Evolutionary conservation across 2,888 invertebrate genomes (phyloP).

Genomic region (Hypercompe scribonia): DNA sequence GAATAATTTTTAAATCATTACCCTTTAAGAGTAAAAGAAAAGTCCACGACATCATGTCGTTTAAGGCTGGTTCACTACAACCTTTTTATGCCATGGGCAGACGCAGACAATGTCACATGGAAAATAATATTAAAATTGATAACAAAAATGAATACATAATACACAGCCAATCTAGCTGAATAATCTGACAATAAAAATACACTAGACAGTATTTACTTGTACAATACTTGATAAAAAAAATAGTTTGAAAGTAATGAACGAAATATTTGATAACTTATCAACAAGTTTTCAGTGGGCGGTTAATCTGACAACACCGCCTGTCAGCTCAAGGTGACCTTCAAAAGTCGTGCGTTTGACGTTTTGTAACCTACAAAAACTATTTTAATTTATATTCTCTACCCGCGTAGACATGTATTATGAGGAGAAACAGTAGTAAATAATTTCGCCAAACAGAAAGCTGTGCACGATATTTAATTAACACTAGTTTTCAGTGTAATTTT

Average conservation of each 20-base stretch:
- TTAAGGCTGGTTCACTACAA: too few species aligned
- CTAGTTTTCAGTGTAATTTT: constrained; percentile 69
- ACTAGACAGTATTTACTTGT: too few species aligned
- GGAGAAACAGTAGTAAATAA: constrained; percentile 64
- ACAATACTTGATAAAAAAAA: too few species aligned
- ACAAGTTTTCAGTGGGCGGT: neutral
- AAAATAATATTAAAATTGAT: neutral
- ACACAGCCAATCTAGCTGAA: too few species aligned
- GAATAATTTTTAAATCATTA: too few species aligned
- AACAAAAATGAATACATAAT: neutral
- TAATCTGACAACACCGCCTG: constrained; percentile 48
- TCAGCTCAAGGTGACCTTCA: constrained; percentile 84
- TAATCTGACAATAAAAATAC: too few species aligned
- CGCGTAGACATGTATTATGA: constrained; percentile 76
- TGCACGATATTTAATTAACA: constrained; percentile 56
- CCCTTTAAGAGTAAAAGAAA: too few species aligned
- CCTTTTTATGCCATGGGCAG: too few species aligned
- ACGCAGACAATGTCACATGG: too few species aligned
- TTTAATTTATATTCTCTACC: constrained; percentile 80
- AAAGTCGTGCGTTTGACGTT: constrained; percentile 73
- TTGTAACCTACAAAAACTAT: constrained; percentile 71
- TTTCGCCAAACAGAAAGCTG: constrained; percentile 53
- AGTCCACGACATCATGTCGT: too few species aligned
- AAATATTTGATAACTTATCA: neutral
- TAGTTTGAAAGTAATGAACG: neutral